A percentile compares a stretch with the other conserved stretches of the same genome.
Conservation (phyloP, 2,888 invertebrate genomes). For the Heliconius ethilla region DNA sequence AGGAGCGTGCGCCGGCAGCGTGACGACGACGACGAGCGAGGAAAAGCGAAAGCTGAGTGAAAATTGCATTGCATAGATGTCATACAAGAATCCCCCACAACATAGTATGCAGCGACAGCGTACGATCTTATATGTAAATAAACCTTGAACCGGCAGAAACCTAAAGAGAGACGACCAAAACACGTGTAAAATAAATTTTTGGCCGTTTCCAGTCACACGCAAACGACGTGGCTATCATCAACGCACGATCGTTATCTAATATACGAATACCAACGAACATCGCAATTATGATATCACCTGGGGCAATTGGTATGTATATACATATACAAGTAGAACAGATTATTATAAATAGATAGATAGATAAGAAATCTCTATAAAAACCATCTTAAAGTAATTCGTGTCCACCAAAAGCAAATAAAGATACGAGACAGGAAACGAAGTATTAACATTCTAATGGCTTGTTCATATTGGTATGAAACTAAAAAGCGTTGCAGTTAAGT, state of each 20-base stretch:
- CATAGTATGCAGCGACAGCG: conserved; percentile 17
- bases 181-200: conserved; percentile 27
- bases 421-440: conserved; percentile 15
- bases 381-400: conserved; percentile 5
- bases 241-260: conserved; percentile 28
- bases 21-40: conserved; percentile 53
- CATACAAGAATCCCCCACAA: conserved; percentile 33
- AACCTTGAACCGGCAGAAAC: conserved; percentile 12
- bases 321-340: conserved; percentile 9
- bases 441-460: not conserved
- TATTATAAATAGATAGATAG: not conserved
- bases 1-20: conserved; percentile 62
- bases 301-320: not conserved
- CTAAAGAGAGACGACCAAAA: conserved; percentile 4
- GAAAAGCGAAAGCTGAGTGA: conserved; percentile 77
- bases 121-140: conserved; percentile 5
- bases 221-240: not conserved
- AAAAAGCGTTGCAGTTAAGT: not conserved
- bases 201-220: conserved; percentile 18
- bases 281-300: conserved; percentile 23
- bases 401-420: conserved; percentile 2
- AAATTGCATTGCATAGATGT: conserved; percentile 58
- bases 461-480: not conserved
- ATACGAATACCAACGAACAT: conserved; percentile 1
- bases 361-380: conserved; percentile 26